A percentile compares a stretch with the other conserved stretches of the same genome.
Evolutionary conservation across 2,113 vertebrate species (phyloP).

Genomic region (Galeopterus variegatus): DNA sequence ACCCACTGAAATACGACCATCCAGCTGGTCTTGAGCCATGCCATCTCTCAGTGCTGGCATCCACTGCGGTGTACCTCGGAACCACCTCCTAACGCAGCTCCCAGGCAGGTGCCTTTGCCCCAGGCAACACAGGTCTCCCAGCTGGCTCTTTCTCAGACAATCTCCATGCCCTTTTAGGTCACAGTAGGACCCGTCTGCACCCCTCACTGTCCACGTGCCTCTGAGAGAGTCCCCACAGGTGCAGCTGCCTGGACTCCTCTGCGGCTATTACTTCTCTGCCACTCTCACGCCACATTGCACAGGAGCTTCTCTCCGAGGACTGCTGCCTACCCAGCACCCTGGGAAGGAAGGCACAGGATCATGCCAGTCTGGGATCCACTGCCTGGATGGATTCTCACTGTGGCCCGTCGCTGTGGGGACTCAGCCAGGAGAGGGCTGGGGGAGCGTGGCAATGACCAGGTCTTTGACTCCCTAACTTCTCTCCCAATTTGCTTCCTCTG

Average conservation of each 20-base stretch:
- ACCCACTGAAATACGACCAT: background rate
- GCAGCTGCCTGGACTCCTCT: background rate
- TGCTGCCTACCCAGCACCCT: background rate
- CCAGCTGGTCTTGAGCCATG: background rate
- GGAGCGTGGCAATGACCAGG: background rate
- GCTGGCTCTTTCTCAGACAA: background rate
- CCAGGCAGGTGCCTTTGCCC: accelerated
- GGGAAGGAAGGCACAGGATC: background rate
- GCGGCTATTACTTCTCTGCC: background rate
- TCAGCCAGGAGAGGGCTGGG: background rate
- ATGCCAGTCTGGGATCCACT: accelerated
- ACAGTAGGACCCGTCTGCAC: accelerated
- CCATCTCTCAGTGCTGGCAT: background rate
- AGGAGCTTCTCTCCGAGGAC: background rate
- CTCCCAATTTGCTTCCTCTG: background rate
- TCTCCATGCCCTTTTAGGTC: background rate
- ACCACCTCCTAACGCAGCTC: background rate
- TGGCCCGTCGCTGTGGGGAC: background rate
- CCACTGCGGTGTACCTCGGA: too few species aligned
- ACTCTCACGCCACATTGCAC: background rate
- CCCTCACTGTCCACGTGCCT: accelerated
- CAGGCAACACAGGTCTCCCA: background rate
- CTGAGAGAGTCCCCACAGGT: background rate
- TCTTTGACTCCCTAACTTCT: background rate
- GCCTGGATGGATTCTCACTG: background rate